Conservation (phyloP, 1,140 invertebrate genomes). For the Zaprionus kolodkinae region DNA sequence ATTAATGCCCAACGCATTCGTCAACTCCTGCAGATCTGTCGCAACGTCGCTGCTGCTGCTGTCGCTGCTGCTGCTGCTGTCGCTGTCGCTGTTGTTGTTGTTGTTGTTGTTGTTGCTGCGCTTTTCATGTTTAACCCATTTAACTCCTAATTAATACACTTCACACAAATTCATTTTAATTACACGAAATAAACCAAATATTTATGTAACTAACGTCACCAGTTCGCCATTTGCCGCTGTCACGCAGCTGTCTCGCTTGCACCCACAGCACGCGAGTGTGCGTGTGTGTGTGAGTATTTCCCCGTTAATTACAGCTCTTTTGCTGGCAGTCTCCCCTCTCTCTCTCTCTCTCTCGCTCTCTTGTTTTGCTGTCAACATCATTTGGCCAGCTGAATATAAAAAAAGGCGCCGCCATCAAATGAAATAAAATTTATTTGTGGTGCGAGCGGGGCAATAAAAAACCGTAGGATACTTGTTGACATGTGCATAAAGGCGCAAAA, state of each 20-base stretch:
- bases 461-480: constrained; percentile 55
- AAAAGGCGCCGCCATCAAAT: constrained; percentile 63
- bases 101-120: constrained; percentile 17
- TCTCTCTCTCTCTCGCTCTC: constrained; percentile 12
- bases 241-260: constrained; percentile 2
- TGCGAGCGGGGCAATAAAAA: constrained; percentile 53
- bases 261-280: background rate
- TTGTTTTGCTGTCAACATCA: constrained; percentile 74
- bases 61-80: constrained; percentile 15
- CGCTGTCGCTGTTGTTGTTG: constrained; percentile 17
- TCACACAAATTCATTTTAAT: constrained; percentile 81
- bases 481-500: constrained; percentile 43
- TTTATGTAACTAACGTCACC: constrained; percentile 65
- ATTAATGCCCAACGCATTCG: constrained; percentile 64
- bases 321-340: constrained; percentile 9
- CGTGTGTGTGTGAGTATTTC: constrained; percentile 29
- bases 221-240: constrained; percentile 39
- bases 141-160: constrained; percentile 83
- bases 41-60: constrained; percentile 4
- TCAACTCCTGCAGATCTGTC: constrained; percentile 38
- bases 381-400: constrained; percentile 57
- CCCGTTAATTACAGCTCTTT: constrained; percentile 62
- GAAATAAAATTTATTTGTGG: constrained; percentile 77
- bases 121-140: constrained; percentile 73
- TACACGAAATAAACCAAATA: constrained; percentile 80